These are phyloP conservation scores for Sycophila sp. DNA, from an alignment of 1,140 invertebrate genomes.

Conservation along the genomic window DNA sequence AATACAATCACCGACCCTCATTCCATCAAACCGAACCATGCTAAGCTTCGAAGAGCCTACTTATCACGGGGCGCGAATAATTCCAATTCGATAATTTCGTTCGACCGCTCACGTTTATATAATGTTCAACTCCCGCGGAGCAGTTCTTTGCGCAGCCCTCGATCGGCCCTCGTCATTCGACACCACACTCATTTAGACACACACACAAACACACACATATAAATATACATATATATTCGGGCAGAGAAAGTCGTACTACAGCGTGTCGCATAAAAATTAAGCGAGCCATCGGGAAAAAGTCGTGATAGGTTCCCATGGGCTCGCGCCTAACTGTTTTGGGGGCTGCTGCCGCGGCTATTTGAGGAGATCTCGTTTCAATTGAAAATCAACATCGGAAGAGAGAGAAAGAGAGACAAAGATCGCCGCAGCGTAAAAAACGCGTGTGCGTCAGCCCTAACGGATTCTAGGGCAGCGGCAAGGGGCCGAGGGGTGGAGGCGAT, in stretches of 20 bases:
- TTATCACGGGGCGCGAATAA: conserved; percentile 7
- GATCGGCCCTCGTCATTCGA: not conserved
- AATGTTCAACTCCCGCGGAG: not conserved
- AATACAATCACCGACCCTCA: no score
- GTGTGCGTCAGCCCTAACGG: conserved; percentile 56
- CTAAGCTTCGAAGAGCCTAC: no score
- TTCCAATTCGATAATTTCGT: conserved; percentile 23
- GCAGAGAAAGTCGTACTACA: conserved; percentile 24
- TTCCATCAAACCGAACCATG: no score
- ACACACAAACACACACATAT: not conserved
- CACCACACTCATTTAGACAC: not conserved
- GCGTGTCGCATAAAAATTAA: conserved; percentile 25
- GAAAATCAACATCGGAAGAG: conserved; percentile 58
- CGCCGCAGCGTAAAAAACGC: conserved; percentile 47
- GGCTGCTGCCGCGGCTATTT: conserved; percentile 52
- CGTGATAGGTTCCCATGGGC: conserved; percentile 56
- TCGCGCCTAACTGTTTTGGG: conserved; percentile 52
- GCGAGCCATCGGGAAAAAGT: conserved; percentile 26
- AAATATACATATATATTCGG: not conserved
- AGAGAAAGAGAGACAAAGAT: conserved; percentile 53
- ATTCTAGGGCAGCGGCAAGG: conserved; percentile 48
- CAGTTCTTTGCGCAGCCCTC: not conserved
- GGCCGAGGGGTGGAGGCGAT: conserved; percentile 37
- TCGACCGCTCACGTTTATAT: not conserved
- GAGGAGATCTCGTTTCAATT: conserved; percentile 66